Percentiles rank a stretch among this genome's conserved stretches.
phyloP scores from a whole-genome alignment of 1,140 invertebrate species.

The Eurosta solidaginis region DNA sequence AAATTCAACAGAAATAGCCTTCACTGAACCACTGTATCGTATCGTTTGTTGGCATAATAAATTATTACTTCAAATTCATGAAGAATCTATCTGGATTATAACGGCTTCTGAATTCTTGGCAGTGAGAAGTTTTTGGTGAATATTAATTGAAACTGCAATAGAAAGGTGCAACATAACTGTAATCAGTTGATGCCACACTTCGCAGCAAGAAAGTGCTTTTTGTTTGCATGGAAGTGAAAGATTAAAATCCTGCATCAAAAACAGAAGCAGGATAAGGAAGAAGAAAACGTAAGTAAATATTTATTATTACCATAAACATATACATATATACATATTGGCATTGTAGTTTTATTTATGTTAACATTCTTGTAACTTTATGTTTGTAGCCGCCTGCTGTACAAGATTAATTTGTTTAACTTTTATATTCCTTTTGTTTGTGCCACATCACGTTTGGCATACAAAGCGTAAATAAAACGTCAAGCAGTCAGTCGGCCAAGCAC shows the following conservation, averaged over 20 bases:
- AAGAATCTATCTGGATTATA: not conserved
- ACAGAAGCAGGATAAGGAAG: not conserved
- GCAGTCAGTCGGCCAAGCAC: not conserved
- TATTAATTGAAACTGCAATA: slow-evolving; percentile 2
- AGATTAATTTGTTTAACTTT: slow-evolving; percentile 4
- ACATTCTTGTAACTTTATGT: not conserved
- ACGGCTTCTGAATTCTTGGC: too few relatives aligned
- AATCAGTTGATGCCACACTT: not conserved
- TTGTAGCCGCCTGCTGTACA: not conserved
- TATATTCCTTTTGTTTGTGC: slow-evolving; percentile 13
- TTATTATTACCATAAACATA: too few relatives aligned
- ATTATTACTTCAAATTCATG: not conserved
- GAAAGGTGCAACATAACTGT: not conserved
- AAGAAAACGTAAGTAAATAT: not conserved
- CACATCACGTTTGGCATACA: slow-evolving; percentile 10
- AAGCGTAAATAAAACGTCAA: not conserved
- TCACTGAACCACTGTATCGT: too few relatives aligned
- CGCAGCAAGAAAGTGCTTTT: too few relatives aligned
- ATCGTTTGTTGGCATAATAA: not conserved
- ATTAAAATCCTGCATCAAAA: too few relatives aligned
- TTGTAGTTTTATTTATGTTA: not conserved
- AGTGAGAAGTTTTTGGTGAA: not conserved
- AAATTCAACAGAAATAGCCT: not conserved
- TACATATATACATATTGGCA: too few relatives aligned
- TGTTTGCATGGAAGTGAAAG: not conserved